Percentiles rank a stretch among this genome's conserved stretches.
Conservation (phyloP, 2,113 vertebrate species). For the Maylandia zebra region DNA sequence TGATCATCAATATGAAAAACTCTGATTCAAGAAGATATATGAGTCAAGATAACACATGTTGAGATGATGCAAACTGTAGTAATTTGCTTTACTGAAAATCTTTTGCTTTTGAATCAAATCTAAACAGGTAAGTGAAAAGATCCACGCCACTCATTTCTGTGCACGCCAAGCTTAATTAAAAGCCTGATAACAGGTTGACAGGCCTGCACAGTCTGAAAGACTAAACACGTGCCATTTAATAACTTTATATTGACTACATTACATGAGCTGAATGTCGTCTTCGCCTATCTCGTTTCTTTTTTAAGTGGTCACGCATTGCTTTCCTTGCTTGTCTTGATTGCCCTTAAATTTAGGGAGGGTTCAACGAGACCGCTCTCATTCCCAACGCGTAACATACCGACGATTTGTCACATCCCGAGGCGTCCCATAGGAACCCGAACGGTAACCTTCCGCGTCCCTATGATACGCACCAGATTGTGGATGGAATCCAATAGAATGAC, state of each 20-base stretch:
- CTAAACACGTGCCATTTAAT: background rate
- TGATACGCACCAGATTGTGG: background rate
- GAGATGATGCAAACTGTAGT: background rate
- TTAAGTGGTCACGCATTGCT: background rate
- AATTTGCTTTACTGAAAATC: background rate
- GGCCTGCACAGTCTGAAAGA: background rate
- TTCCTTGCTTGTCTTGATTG: background rate
- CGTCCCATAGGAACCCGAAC: background rate
- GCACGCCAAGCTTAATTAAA: background rate
- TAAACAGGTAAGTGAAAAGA: background rate
- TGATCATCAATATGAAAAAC: background rate
- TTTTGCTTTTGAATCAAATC: background rate
- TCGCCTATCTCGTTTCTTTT: background rate
- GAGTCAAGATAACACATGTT: background rate
- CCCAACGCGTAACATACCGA: background rate
- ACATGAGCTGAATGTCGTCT: background rate
- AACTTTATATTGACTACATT: background rate
- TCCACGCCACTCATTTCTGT: background rate
- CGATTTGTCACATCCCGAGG: background rate
- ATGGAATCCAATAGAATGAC: background rate
- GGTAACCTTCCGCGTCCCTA: rapidly evolving
- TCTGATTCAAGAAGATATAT: background rate
- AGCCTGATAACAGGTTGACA: background rate
- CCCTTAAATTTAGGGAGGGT: background rate
- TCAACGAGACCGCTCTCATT: background rate